A percentile compares a stretch with the other conserved stretches of the same genome.
These are phyloP conservation scores for Dasypus novemcinctus DNA, from an alignment of 2,113 vertebrate genomes.

Conservation along the genomic window DNA sequence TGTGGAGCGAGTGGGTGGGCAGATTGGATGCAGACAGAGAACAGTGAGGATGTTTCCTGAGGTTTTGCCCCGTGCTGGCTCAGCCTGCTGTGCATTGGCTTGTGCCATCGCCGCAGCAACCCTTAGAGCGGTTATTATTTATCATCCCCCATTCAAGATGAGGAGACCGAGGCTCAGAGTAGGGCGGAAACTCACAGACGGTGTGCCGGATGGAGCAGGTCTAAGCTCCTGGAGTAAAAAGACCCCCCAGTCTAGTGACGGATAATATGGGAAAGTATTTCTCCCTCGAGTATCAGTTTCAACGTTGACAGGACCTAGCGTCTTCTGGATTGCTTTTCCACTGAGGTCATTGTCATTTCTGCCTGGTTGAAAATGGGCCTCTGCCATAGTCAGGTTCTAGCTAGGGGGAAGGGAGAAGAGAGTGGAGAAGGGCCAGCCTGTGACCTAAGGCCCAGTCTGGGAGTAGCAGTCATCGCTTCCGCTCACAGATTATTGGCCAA, in stretches of 20 bases:
- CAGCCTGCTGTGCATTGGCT: background rate
- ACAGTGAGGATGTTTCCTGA: background rate
- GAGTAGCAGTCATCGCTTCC: rapidly evolving
- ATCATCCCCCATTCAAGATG: background rate
- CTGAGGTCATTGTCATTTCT: background rate
- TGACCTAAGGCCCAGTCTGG: background rate
- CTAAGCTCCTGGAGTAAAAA: background rate
- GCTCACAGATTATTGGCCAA: no score
- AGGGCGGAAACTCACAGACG: background rate
- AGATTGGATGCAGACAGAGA: no score
- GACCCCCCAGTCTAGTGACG: background rate
- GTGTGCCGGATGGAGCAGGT: background rate
- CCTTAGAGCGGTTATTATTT: background rate
- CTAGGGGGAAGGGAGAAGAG: background rate
- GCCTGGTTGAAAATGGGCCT: no score
- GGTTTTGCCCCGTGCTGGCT: rapidly evolving
- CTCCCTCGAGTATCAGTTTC: background rate
- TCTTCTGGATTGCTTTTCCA: background rate
- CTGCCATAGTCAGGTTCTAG: no score
- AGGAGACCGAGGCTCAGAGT: background rate
- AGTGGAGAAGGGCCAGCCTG: no score
- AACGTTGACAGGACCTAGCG: background rate
- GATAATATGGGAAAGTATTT: background rate
- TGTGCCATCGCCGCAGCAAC: background rate
- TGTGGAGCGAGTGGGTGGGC: no score